phyloP scores from a whole-genome alignment of 92 coral and sea anemone genomes.

The Galaxea fascicularis region DNA sequence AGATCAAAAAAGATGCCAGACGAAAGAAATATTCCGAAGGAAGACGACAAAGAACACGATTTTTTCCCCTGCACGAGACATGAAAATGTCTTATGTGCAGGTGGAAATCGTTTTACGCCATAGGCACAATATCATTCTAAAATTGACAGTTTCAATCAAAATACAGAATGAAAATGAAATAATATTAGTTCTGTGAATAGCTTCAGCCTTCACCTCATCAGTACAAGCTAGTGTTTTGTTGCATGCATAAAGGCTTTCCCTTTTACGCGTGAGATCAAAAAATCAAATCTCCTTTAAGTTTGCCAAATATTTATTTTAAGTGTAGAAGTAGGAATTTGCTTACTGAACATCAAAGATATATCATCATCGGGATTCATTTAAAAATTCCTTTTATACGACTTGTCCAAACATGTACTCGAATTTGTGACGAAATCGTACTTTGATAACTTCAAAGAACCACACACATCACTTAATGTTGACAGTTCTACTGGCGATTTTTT shows the following conservation, averaged over 20 bases:
- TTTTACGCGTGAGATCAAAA: neutral
- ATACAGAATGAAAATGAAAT: constrained; percentile 16
- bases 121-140: neutral
- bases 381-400: neutral
- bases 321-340: neutral
- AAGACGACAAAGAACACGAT: too few relatives aligned
- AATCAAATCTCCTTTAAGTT: neutral
- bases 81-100: too few relatives aligned
- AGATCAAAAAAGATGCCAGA: too few relatives aligned
- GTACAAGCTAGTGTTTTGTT: neutral
- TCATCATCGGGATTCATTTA: too few relatives aligned
- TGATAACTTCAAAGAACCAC: neutral
- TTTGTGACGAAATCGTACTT: neutral
- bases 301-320: neutral
- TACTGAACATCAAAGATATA: neutral
- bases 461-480: neutral
- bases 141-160: neutral
- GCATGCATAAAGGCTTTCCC: neutral
- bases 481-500: neutral
- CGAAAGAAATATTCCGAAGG: too few relatives aligned
- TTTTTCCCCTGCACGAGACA: too few relatives aligned
- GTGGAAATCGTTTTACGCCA: neutral
- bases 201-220: constrained; percentile 11
- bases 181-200: neutral
- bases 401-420: neutral